Evolutionary conservation across 2,113 vertebrate genomes (phyloP).

Genomic region (Helogale parvula): DNA sequence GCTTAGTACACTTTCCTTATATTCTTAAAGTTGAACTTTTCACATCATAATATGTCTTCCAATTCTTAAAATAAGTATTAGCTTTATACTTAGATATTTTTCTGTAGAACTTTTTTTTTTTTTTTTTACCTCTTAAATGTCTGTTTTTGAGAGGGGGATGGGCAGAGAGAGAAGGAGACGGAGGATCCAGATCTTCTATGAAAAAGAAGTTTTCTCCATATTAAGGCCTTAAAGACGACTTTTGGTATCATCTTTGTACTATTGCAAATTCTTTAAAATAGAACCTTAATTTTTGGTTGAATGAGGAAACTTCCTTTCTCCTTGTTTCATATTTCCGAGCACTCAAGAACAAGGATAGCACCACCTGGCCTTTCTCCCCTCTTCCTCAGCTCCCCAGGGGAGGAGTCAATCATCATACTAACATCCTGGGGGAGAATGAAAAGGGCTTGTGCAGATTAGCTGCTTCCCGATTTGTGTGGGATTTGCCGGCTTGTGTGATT

Average conservation of each 20-base stretch:
- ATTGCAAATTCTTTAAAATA: not conserved
- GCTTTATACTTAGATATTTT: not conserved
- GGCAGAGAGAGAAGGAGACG: no score
- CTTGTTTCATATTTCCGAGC: not conserved
- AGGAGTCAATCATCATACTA: not conserved
- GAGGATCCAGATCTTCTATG: not conserved
- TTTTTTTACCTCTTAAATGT: no score
- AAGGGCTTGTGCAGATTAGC: not conserved
- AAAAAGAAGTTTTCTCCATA: not conserved
- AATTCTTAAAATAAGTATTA: not conserved
- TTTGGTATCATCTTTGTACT: not conserved
- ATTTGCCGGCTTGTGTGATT: not conserved
- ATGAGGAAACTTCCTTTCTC: not conserved
- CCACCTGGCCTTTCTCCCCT: not conserved
- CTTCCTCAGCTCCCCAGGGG: not conserved
- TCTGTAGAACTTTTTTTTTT: not conserved
- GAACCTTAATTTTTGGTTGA: constrained; percentile 14
- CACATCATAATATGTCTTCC: not conserved
- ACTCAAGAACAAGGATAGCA: not conserved
- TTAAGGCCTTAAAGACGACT: constrained; percentile 17
- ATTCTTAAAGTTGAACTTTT: constrained; percentile 28
- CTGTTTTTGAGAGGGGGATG: no score
- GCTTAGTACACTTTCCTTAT: not conserved
- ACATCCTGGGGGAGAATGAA: not conserved
- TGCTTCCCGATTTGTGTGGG: no score